Conservation (phyloP, 53 echinoderm and acorn worm genomes). For the Hippasteria phrygiana region DNA sequence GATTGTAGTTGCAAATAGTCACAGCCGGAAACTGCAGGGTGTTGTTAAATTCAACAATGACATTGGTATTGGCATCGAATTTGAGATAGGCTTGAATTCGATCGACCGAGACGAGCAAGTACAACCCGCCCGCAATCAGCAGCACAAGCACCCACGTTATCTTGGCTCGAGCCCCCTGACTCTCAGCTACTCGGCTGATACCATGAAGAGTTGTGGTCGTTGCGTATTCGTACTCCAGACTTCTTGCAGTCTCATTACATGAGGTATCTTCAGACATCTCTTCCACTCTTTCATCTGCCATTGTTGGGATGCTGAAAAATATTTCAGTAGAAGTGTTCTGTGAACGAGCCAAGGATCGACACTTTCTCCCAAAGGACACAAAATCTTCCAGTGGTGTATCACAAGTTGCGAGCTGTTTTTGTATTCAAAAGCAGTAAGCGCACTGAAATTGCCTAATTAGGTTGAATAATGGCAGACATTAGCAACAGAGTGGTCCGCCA, state of each 20-base stretch:
- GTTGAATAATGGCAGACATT: no score
- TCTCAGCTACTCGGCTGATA: slow-evolving; percentile 18
- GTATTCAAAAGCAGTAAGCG: no score
- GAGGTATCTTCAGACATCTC: background rate
- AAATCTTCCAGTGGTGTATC: no score
- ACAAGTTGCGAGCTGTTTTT: no score
- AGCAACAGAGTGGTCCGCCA: no score
- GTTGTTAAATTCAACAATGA: background rate
- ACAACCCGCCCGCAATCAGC: slow-evolving; percentile 8
- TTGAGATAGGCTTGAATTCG: slow-evolving; percentile 6
- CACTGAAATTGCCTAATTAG: no score
- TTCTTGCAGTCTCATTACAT: background rate
- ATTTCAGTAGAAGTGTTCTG: no score
- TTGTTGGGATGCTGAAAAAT: background rate
- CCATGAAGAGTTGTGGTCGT: slow-evolving; percentile 47
- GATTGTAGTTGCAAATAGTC: slow-evolving; percentile 65
- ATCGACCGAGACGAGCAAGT: background rate
- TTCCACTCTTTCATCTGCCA: background rate
- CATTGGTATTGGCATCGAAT: slow-evolving; percentile 44
- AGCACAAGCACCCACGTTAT: background rate
- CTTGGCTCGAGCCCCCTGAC: slow-evolving; percentile 12
- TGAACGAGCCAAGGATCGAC: no score
- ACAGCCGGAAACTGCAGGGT: slow-evolving; percentile 43
- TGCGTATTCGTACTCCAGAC: slow-evolving; percentile 48
- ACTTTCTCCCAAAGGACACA: no score